These are phyloP conservation scores for Brachyhypopomus occidentalis DNA, from an alignment of 2,113 vertebrate genomes.

Conservation along the genomic window DNA sequence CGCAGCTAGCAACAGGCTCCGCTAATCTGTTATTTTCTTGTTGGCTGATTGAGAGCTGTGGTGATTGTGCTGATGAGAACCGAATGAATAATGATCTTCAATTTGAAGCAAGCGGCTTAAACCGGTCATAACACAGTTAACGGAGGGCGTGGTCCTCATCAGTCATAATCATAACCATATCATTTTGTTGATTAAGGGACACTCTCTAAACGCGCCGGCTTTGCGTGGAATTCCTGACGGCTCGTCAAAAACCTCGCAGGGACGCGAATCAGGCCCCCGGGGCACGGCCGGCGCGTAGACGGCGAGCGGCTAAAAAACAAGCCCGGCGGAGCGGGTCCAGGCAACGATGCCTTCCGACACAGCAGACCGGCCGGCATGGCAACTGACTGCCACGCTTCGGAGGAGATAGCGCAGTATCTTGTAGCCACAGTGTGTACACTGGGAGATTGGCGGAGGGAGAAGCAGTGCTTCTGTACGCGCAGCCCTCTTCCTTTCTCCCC, in stretches of 20 bases:
- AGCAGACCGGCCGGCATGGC: not conserved
- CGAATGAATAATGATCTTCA: constrained; percentile 40
- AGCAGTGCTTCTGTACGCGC: constrained; percentile 45
- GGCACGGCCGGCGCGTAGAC: too few relatives aligned
- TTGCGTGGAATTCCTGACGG: not conserved
- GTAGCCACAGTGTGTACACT: constrained; percentile 32
- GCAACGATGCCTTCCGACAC: not conserved
- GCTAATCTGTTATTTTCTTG: constrained; percentile 9
- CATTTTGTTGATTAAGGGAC: constrained; percentile 26
- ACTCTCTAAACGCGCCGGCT: constrained; percentile 10
- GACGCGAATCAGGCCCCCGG: not conserved
- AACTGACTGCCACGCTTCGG: not conserved
- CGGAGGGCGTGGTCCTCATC: constrained; percentile 32
- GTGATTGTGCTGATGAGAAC: constrained; percentile 35
- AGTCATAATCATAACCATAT: constrained; percentile 22
- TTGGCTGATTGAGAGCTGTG: constrained; percentile 42
- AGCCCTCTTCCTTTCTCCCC: constrained; percentile 44
- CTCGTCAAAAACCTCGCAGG: not conserved
- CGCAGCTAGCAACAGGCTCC: constrained; percentile 1
- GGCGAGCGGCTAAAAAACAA: too few relatives aligned
- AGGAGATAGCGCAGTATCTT: constrained; percentile 17
- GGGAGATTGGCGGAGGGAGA: constrained; percentile 39
- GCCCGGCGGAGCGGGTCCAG: not conserved
- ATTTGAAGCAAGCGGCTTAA: constrained; percentile 17
- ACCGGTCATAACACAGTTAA: constrained; percentile 22